Percentiles rank a stretch among this genome's conserved stretches.
phyloP scores from a whole-genome alignment of 2,888 invertebrate genomes.

The Tenthredo notha region DNA sequence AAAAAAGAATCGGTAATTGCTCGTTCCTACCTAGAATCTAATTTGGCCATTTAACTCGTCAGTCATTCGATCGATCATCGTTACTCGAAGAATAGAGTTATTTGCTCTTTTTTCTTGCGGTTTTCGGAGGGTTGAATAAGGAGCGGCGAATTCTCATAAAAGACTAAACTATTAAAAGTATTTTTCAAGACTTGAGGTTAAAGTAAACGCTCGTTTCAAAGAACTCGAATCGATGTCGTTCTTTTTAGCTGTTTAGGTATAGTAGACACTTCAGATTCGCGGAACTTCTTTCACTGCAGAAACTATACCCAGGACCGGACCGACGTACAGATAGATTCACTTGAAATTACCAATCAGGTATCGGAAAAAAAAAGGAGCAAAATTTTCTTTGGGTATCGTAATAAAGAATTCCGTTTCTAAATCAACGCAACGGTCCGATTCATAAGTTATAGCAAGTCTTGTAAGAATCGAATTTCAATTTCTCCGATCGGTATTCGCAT shows the following conservation, averaged over 20 bases:
- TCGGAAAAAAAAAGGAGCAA: background rate
- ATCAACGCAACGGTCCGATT: background rate
- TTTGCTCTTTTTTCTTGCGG: background rate
- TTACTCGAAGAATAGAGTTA: background rate
- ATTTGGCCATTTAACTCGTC: conserved; percentile 19
- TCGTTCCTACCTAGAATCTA: background rate
- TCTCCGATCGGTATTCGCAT: background rate
- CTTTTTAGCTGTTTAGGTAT: background rate
- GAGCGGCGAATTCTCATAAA: background rate
- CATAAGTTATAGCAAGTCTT: background rate
- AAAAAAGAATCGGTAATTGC: background rate
- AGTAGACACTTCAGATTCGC: conserved; percentile 12
- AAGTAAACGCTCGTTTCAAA: background rate
- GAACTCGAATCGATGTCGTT: background rate
- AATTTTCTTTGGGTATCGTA: background rate
- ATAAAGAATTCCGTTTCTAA: background rate
- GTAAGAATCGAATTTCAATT: background rate
- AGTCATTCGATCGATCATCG: conserved; percentile 35
- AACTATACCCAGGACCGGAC: background rate
- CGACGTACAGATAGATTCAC: conserved; percentile 21
- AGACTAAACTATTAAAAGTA: background rate
- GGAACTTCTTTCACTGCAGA: conserved; percentile 30
- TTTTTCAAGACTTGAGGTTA: background rate
- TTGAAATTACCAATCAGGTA: background rate
- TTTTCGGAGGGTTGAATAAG: background rate